Conservation (phyloP, 2,888 invertebrate species). For the Mesoligia furuncula region DNA sequence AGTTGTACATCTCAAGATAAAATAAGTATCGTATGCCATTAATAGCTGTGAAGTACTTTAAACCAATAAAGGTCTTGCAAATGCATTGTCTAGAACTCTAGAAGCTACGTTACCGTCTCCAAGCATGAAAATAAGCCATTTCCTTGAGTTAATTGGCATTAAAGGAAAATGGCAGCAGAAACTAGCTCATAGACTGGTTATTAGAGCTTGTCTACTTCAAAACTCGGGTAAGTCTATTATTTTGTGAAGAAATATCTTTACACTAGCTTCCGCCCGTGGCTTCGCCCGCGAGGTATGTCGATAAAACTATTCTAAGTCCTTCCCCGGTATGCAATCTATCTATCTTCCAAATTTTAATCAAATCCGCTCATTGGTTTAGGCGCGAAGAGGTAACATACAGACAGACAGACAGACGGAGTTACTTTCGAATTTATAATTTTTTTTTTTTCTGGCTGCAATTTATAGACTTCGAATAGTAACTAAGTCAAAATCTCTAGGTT, state of each 20-base stretch:
- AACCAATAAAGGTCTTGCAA: slow-evolving; percentile 32
- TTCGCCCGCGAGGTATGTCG: too few relatives aligned
- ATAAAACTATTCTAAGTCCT: too few relatives aligned
- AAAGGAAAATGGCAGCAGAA: slow-evolving; percentile 36
- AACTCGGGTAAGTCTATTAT: background rate
- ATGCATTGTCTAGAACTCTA: slow-evolving; percentile 9
- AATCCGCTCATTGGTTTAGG: too few relatives aligned
- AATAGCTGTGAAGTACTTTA: background rate
- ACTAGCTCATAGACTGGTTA: slow-evolving; percentile 34
- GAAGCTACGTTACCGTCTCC: slow-evolving; percentile 5
- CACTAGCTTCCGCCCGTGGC: too few relatives aligned
- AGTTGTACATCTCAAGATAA: background rate
- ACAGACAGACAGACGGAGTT: too few relatives aligned
- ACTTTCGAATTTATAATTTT: too few relatives aligned
- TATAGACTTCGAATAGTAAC: background rate
- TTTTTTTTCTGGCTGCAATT: background rate
- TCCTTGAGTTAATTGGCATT: slow-evolving; percentile 41
- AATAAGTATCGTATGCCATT: background rate
- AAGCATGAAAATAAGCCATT: slow-evolving; percentile 37
- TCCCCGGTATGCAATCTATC: too few relatives aligned
- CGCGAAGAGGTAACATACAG: too few relatives aligned
- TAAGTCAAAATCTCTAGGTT: background rate
- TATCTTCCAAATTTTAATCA: too few relatives aligned
- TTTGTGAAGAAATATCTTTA: background rate
- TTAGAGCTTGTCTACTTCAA: background rate